Evolutionary conservation across 2,797 vertebrate species (phyloP), one percentile per base, ranked within the genome.

Genomic region (Apogon hyalosoma): DNA sequence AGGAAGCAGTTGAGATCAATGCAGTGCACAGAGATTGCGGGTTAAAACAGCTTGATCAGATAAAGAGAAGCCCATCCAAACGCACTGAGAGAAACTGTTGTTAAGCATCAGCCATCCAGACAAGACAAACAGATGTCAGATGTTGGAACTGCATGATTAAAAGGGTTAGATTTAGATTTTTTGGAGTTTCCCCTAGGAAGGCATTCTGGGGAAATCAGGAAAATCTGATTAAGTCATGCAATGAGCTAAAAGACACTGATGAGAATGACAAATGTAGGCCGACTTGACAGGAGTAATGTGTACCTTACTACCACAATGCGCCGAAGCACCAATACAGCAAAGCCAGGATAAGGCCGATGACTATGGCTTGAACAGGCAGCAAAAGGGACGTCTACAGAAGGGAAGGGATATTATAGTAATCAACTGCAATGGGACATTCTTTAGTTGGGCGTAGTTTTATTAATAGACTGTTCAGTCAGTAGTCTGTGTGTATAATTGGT

Each of bases 291-390:
- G 93, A 94, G 92, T 95, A 94, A 94, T 94, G 87, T 96, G 96
- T 99, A 99, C 97, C 98, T 99, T 97, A 95, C 97, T 99, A 99
- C 97, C 97, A 98, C 96, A 99, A 96, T 94, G 96, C 96, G 94
- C 96, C 94, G 96, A 97, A 97, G 96, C 96, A 98, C 97, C 98
- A 99, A 95, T 94, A 97, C 97, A 99, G 97, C 96, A 97, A 97
- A 97, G 96, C 98, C 97, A 99, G 96, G 96, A 97, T 94, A 95
- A 99, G 96, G 95, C 97, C 95, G 95, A 97, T 95, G 97, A 96
- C 95, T 95, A 97, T 93, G 95, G 96, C 97, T 96, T 97, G 97
- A 96, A 98, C 94, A 91, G 97, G 96, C 95, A 96, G 96, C 96
- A 96, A 96, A 94, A 96, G 93, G 95, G 96, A 95, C 84, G 96